Evolutionary conservation across 1,140 invertebrate genomes (phyloP).

Genomic region (Anastrepha ludens): DNA sequence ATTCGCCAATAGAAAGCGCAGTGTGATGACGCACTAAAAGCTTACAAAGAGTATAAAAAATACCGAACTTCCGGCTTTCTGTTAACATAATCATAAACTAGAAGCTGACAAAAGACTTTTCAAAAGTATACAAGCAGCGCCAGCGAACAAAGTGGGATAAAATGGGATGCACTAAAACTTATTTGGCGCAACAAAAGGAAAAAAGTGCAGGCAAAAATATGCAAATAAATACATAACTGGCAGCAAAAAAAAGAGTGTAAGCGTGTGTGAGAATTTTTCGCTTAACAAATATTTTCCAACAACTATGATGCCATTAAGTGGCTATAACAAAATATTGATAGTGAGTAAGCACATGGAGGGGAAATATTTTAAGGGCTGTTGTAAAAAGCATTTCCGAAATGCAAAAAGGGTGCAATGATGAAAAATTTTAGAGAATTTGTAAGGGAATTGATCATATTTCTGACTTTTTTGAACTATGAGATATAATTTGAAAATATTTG

Average conservation of each 20-base stretch:
- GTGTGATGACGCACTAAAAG: background rate
- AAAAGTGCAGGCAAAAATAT: background rate
- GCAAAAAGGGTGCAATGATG: background rate
- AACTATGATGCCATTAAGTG: constrained; percentile 36
- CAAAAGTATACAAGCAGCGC: background rate
- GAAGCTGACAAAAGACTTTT: background rate
- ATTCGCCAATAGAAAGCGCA: no score
- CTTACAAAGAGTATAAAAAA: background rate
- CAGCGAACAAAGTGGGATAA: background rate
- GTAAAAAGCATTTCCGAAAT: background rate
- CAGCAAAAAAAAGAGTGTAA: background rate
- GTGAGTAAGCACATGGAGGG: background rate
- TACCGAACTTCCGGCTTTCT: background rate
- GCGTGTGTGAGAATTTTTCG: constrained; percentile 12
- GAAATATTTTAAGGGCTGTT: background rate
- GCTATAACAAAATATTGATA: constrained; percentile 50
- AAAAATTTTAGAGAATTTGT: no score
- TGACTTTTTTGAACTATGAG: no score
- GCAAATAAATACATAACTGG: constrained; percentile 6
- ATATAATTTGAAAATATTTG: no score
- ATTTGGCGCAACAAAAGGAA: background rate
- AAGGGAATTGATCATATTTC: no score
- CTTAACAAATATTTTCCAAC: constrained; percentile 41
- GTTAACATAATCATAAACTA: background rate
- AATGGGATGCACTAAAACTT: background rate